Evolutionary conservation across 2,888 invertebrate genomes (phyloP), one percentile per base, ranked within the genome.

Genomic region (Polia nebulosa): DNA sequence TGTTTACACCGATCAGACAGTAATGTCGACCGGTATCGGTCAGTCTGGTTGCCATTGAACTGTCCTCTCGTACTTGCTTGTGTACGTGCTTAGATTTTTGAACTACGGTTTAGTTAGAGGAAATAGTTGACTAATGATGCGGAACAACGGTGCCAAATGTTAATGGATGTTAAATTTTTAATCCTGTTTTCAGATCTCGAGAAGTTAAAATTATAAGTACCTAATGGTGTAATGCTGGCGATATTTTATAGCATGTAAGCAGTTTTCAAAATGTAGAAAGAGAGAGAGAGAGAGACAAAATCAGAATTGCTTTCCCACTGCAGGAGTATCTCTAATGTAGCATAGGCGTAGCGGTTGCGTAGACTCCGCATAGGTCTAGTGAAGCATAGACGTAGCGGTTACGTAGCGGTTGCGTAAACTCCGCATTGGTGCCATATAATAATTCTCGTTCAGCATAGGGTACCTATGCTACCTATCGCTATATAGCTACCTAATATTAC

Each of bases 31-130:
- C 85, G 88, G 90, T 90, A 73, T 72, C 71, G 59, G 64, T 64
- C 57, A 78, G 78, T 61, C 20, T 63, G 58, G 83, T 80, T 85
- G 86, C 82, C 86, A 88, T 88, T 89, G 89, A 89, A 78, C 81
- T 88, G 88, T 87, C 86, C 83, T 80, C 77, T 78, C 78, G 75
- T 58, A 69, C 75, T 78, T 52, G 27, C 45, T 6, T 32, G 36
- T 4, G 25, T 87, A 88, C 89, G 88, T 89, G 89, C 71, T 85
- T 72, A 55, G 74, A 55, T 55, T 74, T 63, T 59, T 80, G 85
- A 85, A 85, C 82, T 78, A 53, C 76, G 65, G 81, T 85, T 70
- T 76, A 52, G 25, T 65, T 70, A 39, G 63, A 80, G 78, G 78
- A 82, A 76, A 72, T 44, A 47, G 59, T 53, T 32, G 13, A 27